Evolutionary conservation across 1,140 invertebrate species (phyloP), one percentile per base, ranked within the genome.

Genomic region (Notospermus geniculatus): DNA sequence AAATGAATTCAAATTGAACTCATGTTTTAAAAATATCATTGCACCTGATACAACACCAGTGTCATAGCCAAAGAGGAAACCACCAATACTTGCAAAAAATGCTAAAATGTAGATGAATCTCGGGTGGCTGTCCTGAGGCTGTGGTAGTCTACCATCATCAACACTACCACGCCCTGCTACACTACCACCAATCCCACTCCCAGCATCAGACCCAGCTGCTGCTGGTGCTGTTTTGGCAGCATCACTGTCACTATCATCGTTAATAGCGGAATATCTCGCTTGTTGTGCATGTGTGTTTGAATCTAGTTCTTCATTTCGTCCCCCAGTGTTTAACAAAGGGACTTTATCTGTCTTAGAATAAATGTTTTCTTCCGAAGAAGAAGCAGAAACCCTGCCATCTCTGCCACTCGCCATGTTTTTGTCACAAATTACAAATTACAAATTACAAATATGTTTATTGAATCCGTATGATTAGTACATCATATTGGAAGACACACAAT

Each of bases 51-150:
- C 83, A 30, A 88, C 86, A 2, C 87, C 87, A 0, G 87, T 88
- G 65, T 88, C 87, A 75, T 88, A 88, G n/a, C 87, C 87, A 70
- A 88, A 87, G 2, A 88, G 75, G 58, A 88, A 85, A 4, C 87
- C 86, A 9, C 87, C 87, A 32, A 88, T 69, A 0, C 76, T 75
- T 0, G 77, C 74, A 43, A 79, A 76, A 39, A 70, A 67, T 29
- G 77, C 74, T 41, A 79, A 46, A 27, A 75, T 60, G 45, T 74
- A 71, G 0, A 80, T 70, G 64, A 74, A 78, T 36, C 58, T 60
- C 22, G 63, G 65, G 5, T 64, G 67, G 30, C 67, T 67, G 30
- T 59, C 32, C 15, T 60, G 58, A 56, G 65, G 58, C 52, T 54
- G 23, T n/a, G 50, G 27, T 57, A 15, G 15, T 29, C 22, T 19